Evolutionary conservation across 2,888 invertebrate species (phyloP).

Genomic region (Folsomia manolachei): DNA sequence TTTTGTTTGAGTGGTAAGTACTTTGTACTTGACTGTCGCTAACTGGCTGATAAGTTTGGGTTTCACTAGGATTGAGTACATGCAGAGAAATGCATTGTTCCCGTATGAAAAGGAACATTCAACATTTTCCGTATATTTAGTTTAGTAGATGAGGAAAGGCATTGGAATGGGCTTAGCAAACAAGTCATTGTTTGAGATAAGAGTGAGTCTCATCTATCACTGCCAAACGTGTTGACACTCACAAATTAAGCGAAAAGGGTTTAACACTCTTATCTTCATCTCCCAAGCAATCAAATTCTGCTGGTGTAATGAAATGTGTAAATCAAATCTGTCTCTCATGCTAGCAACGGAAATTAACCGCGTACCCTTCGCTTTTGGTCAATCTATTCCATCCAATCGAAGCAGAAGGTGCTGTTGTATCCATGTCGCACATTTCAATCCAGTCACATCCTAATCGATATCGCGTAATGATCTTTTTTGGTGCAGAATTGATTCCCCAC

Average conservation of each 20-base stretch:
- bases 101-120: neutral
- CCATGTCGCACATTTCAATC: too few relatives aligned
- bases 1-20: neutral
- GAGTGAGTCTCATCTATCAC: conserved; percentile 30
- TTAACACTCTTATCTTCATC: conserved; percentile 29
- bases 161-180: conserved; percentile 6
- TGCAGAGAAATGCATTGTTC: conserved; percentile 2
- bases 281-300: conserved; percentile 11
- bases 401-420: too few relatives aligned
- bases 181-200: conserved; percentile 16
- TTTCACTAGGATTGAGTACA: neutral
- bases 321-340: neutral
- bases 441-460: too few relatives aligned
- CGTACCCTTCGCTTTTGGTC: too few relatives aligned
- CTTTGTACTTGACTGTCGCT: neutral
- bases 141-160: neutral
- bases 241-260: conserved; percentile 35
- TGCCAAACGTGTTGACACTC: conserved; percentile 40
- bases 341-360: neutral
- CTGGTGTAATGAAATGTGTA: neutral
- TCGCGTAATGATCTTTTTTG: too few relatives aligned
- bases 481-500: too few relatives aligned
- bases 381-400: too few relatives aligned
- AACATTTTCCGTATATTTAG: too few relatives aligned
- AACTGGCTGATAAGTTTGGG: too few relatives aligned